These are phyloP conservation scores for Papilio elwesi DNA, from an alignment of 2,888 invertebrate species.

Conservation along the genomic window DNA sequence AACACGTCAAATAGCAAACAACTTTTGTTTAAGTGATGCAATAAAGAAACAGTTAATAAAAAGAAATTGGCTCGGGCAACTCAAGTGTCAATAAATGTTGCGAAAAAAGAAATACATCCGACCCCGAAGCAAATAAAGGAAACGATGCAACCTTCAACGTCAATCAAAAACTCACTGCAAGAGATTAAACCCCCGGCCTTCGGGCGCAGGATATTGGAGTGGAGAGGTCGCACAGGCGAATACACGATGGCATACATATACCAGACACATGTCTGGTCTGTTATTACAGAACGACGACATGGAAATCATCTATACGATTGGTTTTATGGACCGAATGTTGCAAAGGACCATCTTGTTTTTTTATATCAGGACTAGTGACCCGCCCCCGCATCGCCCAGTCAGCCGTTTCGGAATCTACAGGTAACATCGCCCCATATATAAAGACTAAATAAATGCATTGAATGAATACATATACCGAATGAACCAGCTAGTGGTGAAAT, in stretches of 20 bases:
- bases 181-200: constrained; percentile 56
- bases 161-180: constrained; percentile 54
- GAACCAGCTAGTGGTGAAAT: neutral
- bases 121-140: constrained; percentile 42
- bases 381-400: too few relatives aligned
- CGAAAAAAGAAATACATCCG: constrained; percentile 51
- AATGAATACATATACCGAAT: too few relatives aligned
- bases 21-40: neutral
- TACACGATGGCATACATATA: constrained; percentile 27
- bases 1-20: neutral
- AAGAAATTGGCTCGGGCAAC: constrained; percentile 43
- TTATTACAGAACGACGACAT: too few relatives aligned
- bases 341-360: neutral
- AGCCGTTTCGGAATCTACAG: too few relatives aligned
- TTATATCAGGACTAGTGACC: neutral
- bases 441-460: too few relatives aligned
- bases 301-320: constrained; percentile 3
- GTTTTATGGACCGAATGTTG: neutral
- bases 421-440: too few relatives aligned
- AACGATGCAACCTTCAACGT: constrained; percentile 56
- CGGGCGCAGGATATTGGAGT: constrained; percentile 41
- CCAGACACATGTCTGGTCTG: too few relatives aligned
- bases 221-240: constrained; percentile 18
- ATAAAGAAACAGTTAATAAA: constrained; percentile 38
- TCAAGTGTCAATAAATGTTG: constrained; percentile 43